Conservation (phyloP, 2,797 vertebrate genomes). For the Peromyscus attwateri region DNA sequence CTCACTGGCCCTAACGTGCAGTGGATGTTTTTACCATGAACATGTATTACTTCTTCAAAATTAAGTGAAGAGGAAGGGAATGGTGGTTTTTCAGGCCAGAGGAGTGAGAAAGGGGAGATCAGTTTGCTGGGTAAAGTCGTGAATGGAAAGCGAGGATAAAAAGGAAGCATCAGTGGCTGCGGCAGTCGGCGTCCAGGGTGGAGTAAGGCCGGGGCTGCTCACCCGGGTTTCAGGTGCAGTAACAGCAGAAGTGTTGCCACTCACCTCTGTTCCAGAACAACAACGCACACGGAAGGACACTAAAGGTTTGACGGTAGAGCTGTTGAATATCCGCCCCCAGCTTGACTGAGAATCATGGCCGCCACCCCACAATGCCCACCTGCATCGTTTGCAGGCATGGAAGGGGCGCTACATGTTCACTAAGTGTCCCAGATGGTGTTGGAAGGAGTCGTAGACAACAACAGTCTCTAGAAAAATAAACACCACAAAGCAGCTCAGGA, state of each 20-base stretch:
- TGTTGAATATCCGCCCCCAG: not conserved
- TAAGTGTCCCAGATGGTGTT: not conserved
- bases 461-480: not conserved
- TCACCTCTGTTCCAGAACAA: not conserved
- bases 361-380: not conserved
- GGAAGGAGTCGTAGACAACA: not conserved
- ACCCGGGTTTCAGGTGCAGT: not conserved
- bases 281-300: not conserved
- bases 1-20: not conserved
- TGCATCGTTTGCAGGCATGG: not conserved
- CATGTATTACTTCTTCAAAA: not conserved
- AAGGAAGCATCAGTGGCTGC: not conserved
- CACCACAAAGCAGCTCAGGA: constrained; percentile 51
- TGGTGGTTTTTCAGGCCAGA: not conserved
- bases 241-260: not conserved
- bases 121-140: not conserved
- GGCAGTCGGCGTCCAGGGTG: not conserved
- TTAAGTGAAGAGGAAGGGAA: not conserved
- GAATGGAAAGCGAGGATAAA: not conserved
- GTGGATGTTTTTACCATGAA: not conserved
- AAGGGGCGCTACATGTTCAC: not conserved
- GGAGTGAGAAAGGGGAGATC: not conserved
- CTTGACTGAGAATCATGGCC: not conserved
- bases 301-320: not conserved
- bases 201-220: not conserved